Percentiles rank a stretch among this genome's conserved stretches.
These are phyloP conservation scores for Oreochromis aureus DNA, from an alignment of 2,113 vertebrate species.

Conservation along the genomic window DNA sequence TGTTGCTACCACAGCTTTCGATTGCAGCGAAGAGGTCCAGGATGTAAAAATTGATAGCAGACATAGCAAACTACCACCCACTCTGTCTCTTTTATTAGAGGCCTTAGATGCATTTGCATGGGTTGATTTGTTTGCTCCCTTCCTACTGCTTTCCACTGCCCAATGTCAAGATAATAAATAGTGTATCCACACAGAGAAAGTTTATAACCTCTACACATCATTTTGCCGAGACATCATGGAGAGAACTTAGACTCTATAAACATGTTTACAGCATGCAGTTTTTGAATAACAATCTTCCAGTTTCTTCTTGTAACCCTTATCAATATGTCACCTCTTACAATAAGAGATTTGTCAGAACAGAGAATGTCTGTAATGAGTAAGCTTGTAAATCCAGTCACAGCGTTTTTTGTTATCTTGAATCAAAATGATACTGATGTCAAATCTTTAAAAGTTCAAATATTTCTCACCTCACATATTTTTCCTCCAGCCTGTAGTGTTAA, in stretches of 20 bases:
- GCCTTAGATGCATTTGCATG: neutral
- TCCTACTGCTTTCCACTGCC: constrained; percentile 23
- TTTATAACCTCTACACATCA: neutral
- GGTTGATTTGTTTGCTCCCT: neutral
- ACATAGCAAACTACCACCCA: neutral
- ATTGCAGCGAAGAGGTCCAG: neutral
- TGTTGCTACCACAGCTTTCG: constrained; percentile 18
- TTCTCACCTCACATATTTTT: neutral
- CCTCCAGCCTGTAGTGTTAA: neutral
- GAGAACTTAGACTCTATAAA: neutral
- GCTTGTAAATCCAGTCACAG: neutral
- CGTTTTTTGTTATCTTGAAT: fast-evolving
- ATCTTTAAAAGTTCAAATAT: neutral
- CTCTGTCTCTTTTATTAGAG: constrained; percentile 12
- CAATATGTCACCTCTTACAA: neutral
- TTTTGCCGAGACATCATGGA: neutral
- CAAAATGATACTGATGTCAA: neutral
- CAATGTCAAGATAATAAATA: neutral
- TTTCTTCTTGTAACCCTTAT: neutral
- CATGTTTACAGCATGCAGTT: neutral
- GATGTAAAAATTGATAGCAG: neutral
- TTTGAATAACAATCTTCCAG: neutral
- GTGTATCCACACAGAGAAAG: neutral
- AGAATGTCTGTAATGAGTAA: neutral
- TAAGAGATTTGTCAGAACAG: neutral